phyloP scores from a whole-genome alignment of 1,140 invertebrate species.

The Leptopilina boulardi region DNA sequence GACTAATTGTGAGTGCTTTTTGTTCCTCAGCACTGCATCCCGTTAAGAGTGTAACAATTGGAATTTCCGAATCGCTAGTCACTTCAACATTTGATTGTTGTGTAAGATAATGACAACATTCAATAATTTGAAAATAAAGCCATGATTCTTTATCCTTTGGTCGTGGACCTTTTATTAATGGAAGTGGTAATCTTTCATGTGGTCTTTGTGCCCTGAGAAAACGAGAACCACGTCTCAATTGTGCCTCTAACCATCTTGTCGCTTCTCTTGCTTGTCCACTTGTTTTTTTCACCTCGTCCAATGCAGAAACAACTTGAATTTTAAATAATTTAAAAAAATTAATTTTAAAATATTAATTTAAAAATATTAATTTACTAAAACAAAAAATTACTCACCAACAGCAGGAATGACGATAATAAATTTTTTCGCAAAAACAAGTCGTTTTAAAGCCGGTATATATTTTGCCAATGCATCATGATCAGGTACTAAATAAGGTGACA shows the following conservation, averaged over 20 bases:
- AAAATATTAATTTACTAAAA: slow-evolving; percentile 45
- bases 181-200: slow-evolving; percentile 84
- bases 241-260: slow-evolving; percentile 92
- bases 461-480: slow-evolving; percentile 84
- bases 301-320: slow-evolving; percentile 86
- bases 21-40: slow-evolving; percentile 72
- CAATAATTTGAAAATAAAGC: slow-evolving; percentile 82
- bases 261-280: slow-evolving; percentile 88
- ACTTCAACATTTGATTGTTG: slow-evolving; percentile 78
- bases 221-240: slow-evolving; percentile 89
- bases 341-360: slow-evolving; percentile 23
- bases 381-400: slow-evolving; percentile 79
- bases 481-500: slow-evolving; percentile 86
- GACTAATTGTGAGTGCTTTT: slow-evolving; percentile 68
- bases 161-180: slow-evolving; percentile 84
- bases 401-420: slow-evolving; percentile 89
- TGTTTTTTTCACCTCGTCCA: slow-evolving; percentile 90
- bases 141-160: slow-evolving; percentile 83
- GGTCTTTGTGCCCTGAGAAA: slow-evolving; percentile 88
- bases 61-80: slow-evolving; percentile 71
- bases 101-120: slow-evolving; percentile 83
- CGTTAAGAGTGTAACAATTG: slow-evolving; percentile 79
- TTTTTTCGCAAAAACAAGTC: slow-evolving; percentile 84
- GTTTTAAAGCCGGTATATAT: slow-evolving; percentile 85
- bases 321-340: slow-evolving; percentile 45